Evolutionary conservation across 2,797 vertebrate genomes (phyloP).

Genomic region (Spinus olivaceus): DNA sequence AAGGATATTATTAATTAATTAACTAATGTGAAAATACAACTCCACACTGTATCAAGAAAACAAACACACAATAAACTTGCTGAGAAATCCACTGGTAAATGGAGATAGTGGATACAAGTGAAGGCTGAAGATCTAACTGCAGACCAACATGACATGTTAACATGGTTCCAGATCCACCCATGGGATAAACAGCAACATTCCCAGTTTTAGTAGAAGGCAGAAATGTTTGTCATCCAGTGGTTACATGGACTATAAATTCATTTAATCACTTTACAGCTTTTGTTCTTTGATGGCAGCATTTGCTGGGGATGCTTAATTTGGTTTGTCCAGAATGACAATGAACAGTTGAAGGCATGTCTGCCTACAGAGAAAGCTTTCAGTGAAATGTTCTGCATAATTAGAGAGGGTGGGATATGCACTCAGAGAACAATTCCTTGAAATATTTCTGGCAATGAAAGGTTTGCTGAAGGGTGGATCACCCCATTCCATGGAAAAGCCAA

Average conservation of each 20-base stretch:
- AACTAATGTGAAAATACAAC: neutral
- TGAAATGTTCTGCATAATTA: constrained; percentile 63
- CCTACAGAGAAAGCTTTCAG: constrained; percentile 62
- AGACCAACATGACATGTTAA: accelerated
- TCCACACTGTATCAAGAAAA: neutral
- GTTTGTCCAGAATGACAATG: constrained; percentile 55
- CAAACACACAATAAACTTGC: neutral
- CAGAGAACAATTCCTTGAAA: constrained; percentile 56
- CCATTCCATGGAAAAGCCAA: neutral
- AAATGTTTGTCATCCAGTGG: neutral
- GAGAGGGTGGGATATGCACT: constrained; percentile 45
- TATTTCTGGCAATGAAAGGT: constrained; percentile 25
- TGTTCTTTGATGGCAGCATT: constrained; percentile 49
- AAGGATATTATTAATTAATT: neutral
- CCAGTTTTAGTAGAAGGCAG: neutral
- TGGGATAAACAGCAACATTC: neutral
- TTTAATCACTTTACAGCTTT: constrained; percentile 29
- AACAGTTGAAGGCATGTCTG: constrained; percentile 8
- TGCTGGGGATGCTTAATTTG: constrained; percentile 50
- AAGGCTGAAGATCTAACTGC: neutral
- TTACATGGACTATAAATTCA: neutral
- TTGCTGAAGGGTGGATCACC: neutral
- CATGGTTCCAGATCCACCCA: neutral
- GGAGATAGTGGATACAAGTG: neutral
- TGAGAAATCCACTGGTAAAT: neutral